These are phyloP conservation scores for Tokudaia muenninki DNA, from an alignment of 2,797 vertebrate genomes.

Conservation along the genomic window DNA sequence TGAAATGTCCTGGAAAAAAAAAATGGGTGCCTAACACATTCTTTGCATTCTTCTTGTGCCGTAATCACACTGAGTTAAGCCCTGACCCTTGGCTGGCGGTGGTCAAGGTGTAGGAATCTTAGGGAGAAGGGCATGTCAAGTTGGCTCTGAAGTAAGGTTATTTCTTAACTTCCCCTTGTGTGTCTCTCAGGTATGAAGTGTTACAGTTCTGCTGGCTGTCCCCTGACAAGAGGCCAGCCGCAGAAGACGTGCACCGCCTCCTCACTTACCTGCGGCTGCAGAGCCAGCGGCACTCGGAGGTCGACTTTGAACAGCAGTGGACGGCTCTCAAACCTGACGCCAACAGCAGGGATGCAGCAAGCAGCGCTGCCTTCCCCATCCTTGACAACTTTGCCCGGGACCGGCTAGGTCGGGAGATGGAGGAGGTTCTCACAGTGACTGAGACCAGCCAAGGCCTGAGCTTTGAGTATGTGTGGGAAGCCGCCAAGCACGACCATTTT, in stretches of 20 bases:
- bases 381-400: slow-evolving; percentile 95
- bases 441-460: slow-evolving; percentile 98
- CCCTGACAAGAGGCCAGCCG: slow-evolving; percentile 95
- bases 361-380: slow-evolving; percentile 95
- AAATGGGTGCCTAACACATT: background rate
- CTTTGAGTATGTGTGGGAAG: slow-evolving; percentile 99
- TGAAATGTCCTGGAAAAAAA: background rate
- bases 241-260: slow-evolving; percentile 97
- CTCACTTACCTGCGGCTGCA: slow-evolving; percentile 98
- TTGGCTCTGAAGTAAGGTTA: background rate
- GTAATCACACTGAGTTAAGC: background rate
- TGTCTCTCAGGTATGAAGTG: slow-evolving; percentile 94
- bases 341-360: slow-evolving; percentile 90
- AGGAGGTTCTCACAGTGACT: slow-evolving; percentile 98
- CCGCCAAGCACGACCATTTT: slow-evolving; percentile 97
- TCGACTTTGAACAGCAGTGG: slow-evolving; percentile 98
- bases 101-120: background rate
- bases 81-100: background rate
- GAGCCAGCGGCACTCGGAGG: slow-evolving; percentile 95
- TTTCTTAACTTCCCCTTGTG: slow-evolving; percentile 18
- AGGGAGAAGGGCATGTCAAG: background rate
- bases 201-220: slow-evolving; percentile 98
- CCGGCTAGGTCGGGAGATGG: slow-evolving; percentile 94
- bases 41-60: background rate
- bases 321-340: slow-evolving; percentile 95